A percentile compares a stretch with the other conserved stretches of the same genome.
Conservation (phyloP, 2,888 invertebrate species). For the Coenonympha glycerion region DNA sequence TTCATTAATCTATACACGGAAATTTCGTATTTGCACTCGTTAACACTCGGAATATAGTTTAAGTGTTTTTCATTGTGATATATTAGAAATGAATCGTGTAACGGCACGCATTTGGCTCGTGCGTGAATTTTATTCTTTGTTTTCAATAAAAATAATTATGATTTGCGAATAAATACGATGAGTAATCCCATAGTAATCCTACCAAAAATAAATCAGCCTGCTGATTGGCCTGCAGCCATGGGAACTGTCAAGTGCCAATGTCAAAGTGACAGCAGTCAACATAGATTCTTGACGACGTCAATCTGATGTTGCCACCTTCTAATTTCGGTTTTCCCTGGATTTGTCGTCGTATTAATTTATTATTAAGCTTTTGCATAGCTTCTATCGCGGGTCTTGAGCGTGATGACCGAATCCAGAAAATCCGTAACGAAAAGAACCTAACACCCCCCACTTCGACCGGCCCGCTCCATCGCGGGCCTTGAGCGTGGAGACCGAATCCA, state of each 20-base stretch:
- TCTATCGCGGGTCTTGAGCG: too few relatives aligned
- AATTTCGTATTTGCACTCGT: constrained; percentile 1
- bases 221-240: too few relatives aligned
- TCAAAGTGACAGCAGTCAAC: constrained; percentile 11
- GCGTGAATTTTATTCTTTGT: constrained; percentile 33
- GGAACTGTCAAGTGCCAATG: neutral
- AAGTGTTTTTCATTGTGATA: neutral
- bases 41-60: neutral
- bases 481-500: too few relatives aligned
- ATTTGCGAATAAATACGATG: constrained; percentile 17
- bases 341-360: too few relatives aligned
- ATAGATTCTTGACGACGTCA: neutral
- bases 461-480: too few relatives aligned
- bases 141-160: constrained; percentile 26
- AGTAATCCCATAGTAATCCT: constrained; percentile 25
- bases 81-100: neutral
- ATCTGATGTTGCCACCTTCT: neutral
- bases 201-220: neutral
- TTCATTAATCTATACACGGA: neutral
- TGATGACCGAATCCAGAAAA: too few relatives aligned
- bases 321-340: too few relatives aligned
- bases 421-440: too few relatives aligned
- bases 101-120: constrained; percentile 18
- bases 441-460: too few relatives aligned
- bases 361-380: too few relatives aligned